Evolutionary conservation across 2,113 vertebrate species (phyloP), one percentile per base, ranked within the genome.

Genomic region (Elephas maximus): DNA sequence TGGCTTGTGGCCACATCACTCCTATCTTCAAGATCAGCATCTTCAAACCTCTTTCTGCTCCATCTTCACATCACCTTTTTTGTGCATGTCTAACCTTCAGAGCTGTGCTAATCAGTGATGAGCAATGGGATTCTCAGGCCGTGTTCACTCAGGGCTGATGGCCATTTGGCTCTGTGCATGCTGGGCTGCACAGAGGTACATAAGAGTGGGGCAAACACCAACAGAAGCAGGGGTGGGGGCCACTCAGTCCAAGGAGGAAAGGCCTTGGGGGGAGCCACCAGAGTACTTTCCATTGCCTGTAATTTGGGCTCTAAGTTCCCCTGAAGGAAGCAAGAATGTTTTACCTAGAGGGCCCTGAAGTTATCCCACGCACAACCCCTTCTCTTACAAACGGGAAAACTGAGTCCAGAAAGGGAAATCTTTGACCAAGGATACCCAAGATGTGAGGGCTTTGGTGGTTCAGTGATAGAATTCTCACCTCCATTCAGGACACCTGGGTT

Each of bases 31-130:
- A 37, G 37, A 37, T 37, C 37, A 37, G 37, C 37, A 37, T 37
- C 37, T 37, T 37, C 37, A 37, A 37, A 37, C 37, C 37, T 37
- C 37, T 37, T 37, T 37, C 37, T 37, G 37, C 37, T 37, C 37
- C 37, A 37, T 37, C 37, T 37, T 37, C 37, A 37, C 37, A 37
- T 37, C 37, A 37, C 37, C 37, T 37, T 37, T 37, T 37, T 14
- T 62, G 60, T 17, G 4, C 60, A 18, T 62, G 9, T 62, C 60
- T 62, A 15, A 17, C 18, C 4, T 14, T 62, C 4, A 8, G 14
- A n/a, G 11, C 63, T 37, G 2, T 41, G 63, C 17, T 26, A 6
- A n/a, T 60, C 9, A 2, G 1, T 2, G 3, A 26, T 8, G 5
- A 15, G 21, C 33, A 24, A 3, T 1, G 8, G 57, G 45, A 18